A percentile compares a stretch with the other conserved stretches of the same genome.
These are phyloP conservation scores for Stenotaenia linearis DNA, from an alignment of 2,888 invertebrate genomes.

Conservation along the genomic window DNA sequence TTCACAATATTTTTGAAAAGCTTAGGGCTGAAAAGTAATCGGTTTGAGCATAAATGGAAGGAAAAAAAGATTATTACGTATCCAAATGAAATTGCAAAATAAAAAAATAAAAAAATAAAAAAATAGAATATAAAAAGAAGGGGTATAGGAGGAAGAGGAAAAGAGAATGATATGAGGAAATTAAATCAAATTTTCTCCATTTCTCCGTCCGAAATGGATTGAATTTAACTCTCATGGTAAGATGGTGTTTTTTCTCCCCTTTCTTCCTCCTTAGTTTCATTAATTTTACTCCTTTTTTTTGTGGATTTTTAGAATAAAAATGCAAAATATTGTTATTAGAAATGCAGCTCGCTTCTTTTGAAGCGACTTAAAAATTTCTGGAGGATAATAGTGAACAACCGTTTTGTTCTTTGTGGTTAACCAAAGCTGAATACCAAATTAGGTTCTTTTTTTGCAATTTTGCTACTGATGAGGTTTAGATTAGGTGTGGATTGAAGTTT, in stretches of 20 bases:
- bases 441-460: neutral
- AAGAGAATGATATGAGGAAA: slow-evolving; percentile 16
- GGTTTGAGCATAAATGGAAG: neutral
- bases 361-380: neutral
- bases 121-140: neutral
- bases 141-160: neutral
- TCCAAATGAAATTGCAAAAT: slow-evolving; percentile 14
- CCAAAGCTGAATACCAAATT: neutral
- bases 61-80: neutral
- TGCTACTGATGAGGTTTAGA: slow-evolving; percentile 7
- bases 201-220: slow-evolving; percentile 23
- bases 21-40: neutral
- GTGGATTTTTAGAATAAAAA: neutral
- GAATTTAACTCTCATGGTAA: slow-evolving; percentile 15
- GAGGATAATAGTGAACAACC: neutral
- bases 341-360: neutral
- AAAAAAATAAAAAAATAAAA: neutral
- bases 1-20: neutral
- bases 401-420: slow-evolving; percentile 11
- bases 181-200: slow-evolving; percentile 20
- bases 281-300: slow-evolving; percentile 1
- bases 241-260: neutral
- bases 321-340: neutral
- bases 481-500: slow-evolving; percentile 5
- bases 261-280: neutral